A percentile compares a stretch with the other conserved stretches of the same genome.
phyloP scores from a whole-genome alignment of 2,113 vertebrate species.

The Pangasianodon hypophthalmus region DNA sequence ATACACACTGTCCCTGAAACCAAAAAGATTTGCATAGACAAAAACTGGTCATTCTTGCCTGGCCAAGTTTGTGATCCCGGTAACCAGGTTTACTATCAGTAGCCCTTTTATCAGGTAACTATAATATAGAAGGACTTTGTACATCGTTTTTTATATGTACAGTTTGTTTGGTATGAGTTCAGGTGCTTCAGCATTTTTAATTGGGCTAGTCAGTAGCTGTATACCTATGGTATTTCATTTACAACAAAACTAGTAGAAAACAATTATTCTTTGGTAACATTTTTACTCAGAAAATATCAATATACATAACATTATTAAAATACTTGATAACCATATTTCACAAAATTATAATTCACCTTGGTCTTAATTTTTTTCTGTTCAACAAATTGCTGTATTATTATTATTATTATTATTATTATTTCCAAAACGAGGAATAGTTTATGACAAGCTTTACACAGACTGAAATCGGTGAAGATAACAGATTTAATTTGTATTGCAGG shows the following conservation, averaged over 20 bases:
- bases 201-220: not conserved
- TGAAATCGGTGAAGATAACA: not conserved
- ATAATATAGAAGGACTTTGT: not conserved
- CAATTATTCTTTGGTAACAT: not conserved
- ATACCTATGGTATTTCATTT: not conserved
- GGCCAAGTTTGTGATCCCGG: not conserved
- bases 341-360: not conserved
- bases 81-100: not conserved
- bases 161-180: not conserved
- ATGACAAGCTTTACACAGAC: not conserved
- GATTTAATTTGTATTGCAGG: not conserved
- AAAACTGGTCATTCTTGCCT: not conserved
- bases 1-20: not conserved
- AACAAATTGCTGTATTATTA: not conserved
- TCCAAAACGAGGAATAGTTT: not conserved
- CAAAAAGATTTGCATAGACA: not conserved
- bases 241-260: not conserved
- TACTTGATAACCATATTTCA: too few species aligned
- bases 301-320: too few species aligned
- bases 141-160: not conserved
- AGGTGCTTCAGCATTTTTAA: not conserved
- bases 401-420: not conserved
- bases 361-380: not conserved
- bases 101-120: not conserved
- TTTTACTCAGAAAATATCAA: not conserved